Evolutionary conservation across 2,797 vertebrate species (phyloP), one percentile per base, ranked within the genome.

Genomic region (Emydoidea blandingii): DNA sequence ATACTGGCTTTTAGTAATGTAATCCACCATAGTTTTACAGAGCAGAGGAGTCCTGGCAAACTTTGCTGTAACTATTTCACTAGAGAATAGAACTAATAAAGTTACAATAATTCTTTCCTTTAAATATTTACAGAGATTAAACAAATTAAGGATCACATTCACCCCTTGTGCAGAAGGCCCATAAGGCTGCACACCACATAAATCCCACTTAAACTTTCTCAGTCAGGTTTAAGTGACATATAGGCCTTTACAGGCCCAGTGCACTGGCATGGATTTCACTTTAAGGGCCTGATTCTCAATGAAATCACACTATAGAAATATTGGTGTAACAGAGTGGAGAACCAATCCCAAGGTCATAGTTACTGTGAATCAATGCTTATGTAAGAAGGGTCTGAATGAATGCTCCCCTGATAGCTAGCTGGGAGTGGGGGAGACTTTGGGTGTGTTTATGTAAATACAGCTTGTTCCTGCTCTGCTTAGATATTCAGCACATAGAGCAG

Each of bases 151-250:
- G 0, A 80, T 37, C 76, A 16, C 21, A 68, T 93, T 89, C 57
- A 82, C 80, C 84, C 91, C 81, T 25, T 78, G 12, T 37, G 85
- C 68, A 53, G 74, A 86, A 87, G 72, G 37, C 37, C 86, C 41
- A 0, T 53, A 80, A 84, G 57, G 29, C 80, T 95, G 74, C 34
- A 74, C 72, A 91, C 34, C 52, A 92, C 79, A 52, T 89, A 92
- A 94, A 96, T 87, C 83, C 65, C 78, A 80, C 80, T 83, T 94
- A 90, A 95, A 31, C 3, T 65, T 23, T 1, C 89, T 88, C 84
- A 94, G 80, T 25, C 72, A 34, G 52, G 72, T 65, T 87, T 87
- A 84, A 91, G 86, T 84, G 72, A 82, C 82, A 41, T 4, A 1
- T 31, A 52, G 21, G 34, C 37, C 37, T 82, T 72, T 37, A 12